Conservation (phyloP, 92 coral and sea anemone genomes). For the Heteractis magnifica region DNA sequence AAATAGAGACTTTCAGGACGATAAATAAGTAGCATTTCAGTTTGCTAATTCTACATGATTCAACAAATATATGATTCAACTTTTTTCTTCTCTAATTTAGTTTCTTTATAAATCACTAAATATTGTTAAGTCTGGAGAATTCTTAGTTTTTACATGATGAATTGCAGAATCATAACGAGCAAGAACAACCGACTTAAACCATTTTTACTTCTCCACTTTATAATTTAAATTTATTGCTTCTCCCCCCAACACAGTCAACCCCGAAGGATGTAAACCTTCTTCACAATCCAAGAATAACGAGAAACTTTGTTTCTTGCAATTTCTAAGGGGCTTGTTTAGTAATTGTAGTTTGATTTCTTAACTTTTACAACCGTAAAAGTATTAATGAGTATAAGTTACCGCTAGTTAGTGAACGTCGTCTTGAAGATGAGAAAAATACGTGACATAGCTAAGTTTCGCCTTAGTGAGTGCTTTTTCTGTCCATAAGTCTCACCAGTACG, state of each 20-base stretch:
- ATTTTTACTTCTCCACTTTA: background rate
- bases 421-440: background rate
- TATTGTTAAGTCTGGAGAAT: background rate
- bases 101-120: background rate
- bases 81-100: background rate
- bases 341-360: background rate
- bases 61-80: background rate
- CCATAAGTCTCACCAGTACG: conserved; percentile 59
- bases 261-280: background rate
- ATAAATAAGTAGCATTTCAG: background rate
- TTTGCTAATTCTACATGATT: background rate
- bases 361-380: background rate
- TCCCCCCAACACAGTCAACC: background rate
- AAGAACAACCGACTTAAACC: background rate
- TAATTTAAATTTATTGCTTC: background rate
- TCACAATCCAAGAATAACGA: background rate
- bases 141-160: background rate
- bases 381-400: background rate
- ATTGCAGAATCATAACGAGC: background rate
- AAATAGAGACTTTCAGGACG: background rate
- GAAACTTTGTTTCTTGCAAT: background rate
- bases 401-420: background rate
- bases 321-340: background rate
- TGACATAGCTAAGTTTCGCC: background rate
- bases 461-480: background rate